Base-by-base conservation (phyloP, 2,888 invertebrate species). In the Acanthosepion esculentum region DNA sequence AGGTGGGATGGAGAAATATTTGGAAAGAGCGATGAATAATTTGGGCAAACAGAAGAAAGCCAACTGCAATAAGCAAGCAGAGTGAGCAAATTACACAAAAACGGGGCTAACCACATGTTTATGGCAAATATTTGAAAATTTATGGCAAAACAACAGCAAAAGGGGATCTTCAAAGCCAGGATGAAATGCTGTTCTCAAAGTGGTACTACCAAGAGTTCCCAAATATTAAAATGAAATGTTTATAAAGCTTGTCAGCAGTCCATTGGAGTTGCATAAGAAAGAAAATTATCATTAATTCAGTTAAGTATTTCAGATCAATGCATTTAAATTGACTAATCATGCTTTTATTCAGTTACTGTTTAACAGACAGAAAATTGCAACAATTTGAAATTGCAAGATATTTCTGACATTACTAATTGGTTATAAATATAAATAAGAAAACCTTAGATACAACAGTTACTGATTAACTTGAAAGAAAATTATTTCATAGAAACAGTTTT, bases 131-230 rank as follows among this genome's bases (percentile, higher is more conserved):
- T 92, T 50, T 48, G 48, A 92, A 92, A 92, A 92, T n/a, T 92
- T 92, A 41, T 41, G 41, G 92, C 92, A 92, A 92, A 50, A 92
- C 92, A 92, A 92, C 50, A 48, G 48, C 92, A 92, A 92, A 92
- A 48, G 92, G 41, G 92, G 92, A 92, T 78, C 78, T 78, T 78
- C 78, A 78, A 50, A 92, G 92, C 26, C 50, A 92, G 92, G 92
- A 92, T 48, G 23, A 92, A 92, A 92, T 92, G 48, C 48, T 92
- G 48, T 91, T 91, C 91, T 48, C 23, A 59, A 91, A 33, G 91
- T 91, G 91, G 91, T 92, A 92, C 92, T 92, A 92, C 92, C 92
- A 92, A 92, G 48, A 92, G 92, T 41, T 50, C 92, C 92, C 92
- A 50, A 7, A 29, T 15, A 33, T 78, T 33, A n/a, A 33, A 33